Conservation (phyloP, 2,888 invertebrate genomes). For the Ceriagrion tenellum region DNA sequence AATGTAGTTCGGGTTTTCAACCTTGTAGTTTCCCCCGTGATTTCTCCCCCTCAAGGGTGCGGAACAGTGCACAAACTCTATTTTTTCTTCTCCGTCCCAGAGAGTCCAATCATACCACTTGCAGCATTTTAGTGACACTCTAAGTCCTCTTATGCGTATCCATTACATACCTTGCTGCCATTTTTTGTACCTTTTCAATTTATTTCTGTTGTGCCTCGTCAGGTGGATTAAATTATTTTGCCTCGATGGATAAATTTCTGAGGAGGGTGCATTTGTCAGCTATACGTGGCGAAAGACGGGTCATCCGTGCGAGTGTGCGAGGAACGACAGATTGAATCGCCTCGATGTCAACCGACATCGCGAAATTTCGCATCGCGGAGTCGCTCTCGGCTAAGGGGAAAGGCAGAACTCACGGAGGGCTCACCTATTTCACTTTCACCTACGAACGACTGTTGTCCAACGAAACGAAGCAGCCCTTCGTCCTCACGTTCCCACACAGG, state of each 20-base stretch:
- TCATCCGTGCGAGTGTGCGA: not conserved
- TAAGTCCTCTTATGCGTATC: too few species aligned
- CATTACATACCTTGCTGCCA: too few species aligned
- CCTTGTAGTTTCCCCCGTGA: too few species aligned
- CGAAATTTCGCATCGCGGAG: not conserved
- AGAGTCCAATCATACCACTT: too few species aligned
- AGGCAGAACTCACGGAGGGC: not conserved
- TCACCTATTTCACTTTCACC: slow-evolving; percentile 51
- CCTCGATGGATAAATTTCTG: not conserved
- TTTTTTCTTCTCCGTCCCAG: too few species aligned
- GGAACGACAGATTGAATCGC: not conserved
- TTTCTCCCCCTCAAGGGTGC: too few species aligned
- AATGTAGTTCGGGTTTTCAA: too few species aligned
- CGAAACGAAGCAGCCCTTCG: not conserved
- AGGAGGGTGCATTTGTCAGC: not conserved
- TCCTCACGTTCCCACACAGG: not conserved
- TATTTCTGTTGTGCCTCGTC: too few species aligned
- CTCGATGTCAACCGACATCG: not conserved
- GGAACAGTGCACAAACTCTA: too few species aligned
- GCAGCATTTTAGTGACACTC: too few species aligned
- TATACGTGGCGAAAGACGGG: not conserved
- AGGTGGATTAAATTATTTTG: too few species aligned
- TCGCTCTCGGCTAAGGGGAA: slow-evolving; percentile 34
- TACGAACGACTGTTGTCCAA: slow-evolving; percentile 24
- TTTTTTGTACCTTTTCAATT: too few species aligned